phyloP scores from a whole-genome alignment of 2,113 vertebrate species.

The Phodopus roborovskii region DNA sequence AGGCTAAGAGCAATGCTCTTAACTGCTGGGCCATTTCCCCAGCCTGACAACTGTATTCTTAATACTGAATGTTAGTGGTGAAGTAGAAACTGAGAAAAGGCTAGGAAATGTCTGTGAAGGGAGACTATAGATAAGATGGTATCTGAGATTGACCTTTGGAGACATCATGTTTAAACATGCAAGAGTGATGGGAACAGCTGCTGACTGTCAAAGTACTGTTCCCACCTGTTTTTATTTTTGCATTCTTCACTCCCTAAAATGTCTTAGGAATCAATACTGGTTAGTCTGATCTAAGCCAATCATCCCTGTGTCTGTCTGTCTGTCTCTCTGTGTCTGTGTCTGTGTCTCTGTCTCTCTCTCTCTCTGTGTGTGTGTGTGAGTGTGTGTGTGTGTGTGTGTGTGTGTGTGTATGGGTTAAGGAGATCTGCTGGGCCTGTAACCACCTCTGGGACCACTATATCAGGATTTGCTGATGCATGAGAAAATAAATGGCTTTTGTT shows the following conservation, averaged over 20 bases:
- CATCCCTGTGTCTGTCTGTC: not conserved
- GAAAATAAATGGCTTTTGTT: conserved; percentile 37
- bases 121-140: not conserved
- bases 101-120: not conserved
- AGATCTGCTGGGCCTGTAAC: not conserved
- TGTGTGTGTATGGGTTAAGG: not conserved
- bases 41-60: not conserved
- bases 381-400: not conserved
- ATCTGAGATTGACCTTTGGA: not conserved
- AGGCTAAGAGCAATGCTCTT: not conserved
- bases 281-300: conserved; percentile 4
- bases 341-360: not conserved
- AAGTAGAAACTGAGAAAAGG: conserved; percentile 2
- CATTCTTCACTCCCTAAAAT: not conserved
- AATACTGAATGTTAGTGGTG: not conserved
- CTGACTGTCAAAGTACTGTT: not conserved
- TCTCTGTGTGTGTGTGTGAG: not conserved
- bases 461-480: conserved; percentile 19
- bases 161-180: not conserved
- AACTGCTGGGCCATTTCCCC: not conserved
- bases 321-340: not conserved
- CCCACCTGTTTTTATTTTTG: not conserved
- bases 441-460: not conserved
- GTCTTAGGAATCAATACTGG: conserved; percentile 1
- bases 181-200: not conserved